Evolutionary conservation across 2,113 vertebrate species (phyloP).

Genomic region (Erythrocercus mccallii): DNA sequence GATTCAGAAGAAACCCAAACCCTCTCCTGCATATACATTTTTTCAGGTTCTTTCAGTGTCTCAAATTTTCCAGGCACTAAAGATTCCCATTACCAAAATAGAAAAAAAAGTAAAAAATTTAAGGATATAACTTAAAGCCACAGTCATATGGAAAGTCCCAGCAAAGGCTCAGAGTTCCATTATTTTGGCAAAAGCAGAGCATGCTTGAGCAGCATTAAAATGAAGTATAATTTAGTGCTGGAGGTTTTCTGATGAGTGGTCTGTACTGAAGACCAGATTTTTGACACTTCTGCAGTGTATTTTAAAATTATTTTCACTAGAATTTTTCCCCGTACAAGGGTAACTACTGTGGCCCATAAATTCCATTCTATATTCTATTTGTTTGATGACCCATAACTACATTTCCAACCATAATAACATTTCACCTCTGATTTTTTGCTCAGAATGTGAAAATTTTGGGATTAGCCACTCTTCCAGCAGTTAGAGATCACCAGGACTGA

Average conservation of each 20-base stretch:
- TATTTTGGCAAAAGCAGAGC: constrained; percentile 37
- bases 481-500: not conserved
- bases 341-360: not conserved
- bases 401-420: not conserved
- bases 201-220: constrained; percentile 14
- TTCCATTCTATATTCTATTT: not conserved
- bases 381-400: not conserved
- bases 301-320: not conserved
- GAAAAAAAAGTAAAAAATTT: not conserved
- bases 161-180: constrained; percentile 17
- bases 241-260: not conserved
- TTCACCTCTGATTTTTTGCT: not conserved
- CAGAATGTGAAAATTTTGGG: not conserved
- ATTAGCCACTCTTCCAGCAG: not conserved
- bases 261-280: not conserved
- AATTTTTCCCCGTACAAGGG: not conserved
- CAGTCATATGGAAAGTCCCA: constrained; percentile 39
- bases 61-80: constrained; percentile 49
- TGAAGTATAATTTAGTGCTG: not conserved
- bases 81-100: constrained; percentile 11
- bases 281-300: not conserved
- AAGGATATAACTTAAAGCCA: constrained; percentile 42
- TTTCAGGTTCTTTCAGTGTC: not conserved
- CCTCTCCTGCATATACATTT: constrained; percentile 14
- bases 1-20: constrained; percentile 30